These are phyloP conservation scores for Zaprionus africanus DNA, from an alignment of 1,140 invertebrate genomes.

Conservation along the genomic window DNA sequence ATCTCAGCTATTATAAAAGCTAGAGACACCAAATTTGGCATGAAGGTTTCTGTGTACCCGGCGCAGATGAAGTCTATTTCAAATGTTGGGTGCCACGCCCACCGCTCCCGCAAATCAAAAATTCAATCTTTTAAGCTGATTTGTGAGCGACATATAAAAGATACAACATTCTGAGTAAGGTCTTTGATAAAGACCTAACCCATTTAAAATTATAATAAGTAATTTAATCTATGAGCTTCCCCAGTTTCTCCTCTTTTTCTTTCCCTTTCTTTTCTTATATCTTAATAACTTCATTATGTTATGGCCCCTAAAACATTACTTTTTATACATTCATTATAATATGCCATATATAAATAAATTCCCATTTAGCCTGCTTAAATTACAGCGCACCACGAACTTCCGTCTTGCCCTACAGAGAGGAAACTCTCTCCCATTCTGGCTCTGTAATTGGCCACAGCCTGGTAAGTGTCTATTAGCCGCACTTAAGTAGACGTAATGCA, in stretches of 20 bases:
- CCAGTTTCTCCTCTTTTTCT: neutral
- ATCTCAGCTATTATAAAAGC: too few species aligned
- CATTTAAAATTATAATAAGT: too few species aligned
- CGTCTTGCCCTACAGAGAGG: neutral
- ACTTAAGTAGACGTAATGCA: constrained; percentile 28
- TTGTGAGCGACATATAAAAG: too few species aligned
- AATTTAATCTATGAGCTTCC: neutral
- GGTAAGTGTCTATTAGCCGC: neutral
- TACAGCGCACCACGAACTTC: neutral
- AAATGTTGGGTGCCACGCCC: too few species aligned
- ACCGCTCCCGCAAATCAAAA: too few species aligned
- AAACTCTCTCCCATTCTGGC: neutral
- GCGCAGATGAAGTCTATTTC: too few species aligned
- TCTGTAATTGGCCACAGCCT: constrained; percentile 19
- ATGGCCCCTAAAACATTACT: neutral
- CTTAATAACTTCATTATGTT: neutral
- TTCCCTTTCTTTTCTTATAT: neutral
- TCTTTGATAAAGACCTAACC: too few species aligned
- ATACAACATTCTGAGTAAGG: too few species aligned
- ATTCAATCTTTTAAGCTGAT: too few species aligned
- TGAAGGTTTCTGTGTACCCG: too few species aligned
- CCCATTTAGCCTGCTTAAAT: neutral
- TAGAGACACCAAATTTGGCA: too few species aligned
- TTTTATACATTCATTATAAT: neutral
- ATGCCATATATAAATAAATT: neutral